Evolutionary conservation across 2,888 invertebrate genomes (phyloP).

Genomic region (Tineola bisselliella): DNA sequence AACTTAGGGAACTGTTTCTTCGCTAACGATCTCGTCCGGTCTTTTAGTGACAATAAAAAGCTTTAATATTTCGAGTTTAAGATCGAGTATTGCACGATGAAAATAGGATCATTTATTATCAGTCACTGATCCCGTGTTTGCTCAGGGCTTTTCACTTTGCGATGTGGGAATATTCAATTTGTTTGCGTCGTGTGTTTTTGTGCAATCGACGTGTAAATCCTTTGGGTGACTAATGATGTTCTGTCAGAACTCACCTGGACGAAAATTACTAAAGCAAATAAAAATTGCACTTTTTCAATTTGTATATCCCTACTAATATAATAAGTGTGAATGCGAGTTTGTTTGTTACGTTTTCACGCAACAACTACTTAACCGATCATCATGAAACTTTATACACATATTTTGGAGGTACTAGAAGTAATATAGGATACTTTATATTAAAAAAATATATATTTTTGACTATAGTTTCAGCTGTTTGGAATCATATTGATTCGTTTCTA

Average conservation of each 20-base stretch:
- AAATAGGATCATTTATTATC: constrained; percentile 46
- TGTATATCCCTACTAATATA: too few relatives aligned
- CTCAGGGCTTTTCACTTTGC: constrained; percentile 63
- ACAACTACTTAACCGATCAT: too few relatives aligned
- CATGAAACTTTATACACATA: too few relatives aligned
- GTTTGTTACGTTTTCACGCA: too few relatives aligned
- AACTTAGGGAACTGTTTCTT: constrained; percentile 37
- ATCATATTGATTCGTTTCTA: too few relatives aligned
- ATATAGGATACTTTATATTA: too few relatives aligned
- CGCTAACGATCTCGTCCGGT: constrained; percentile 31
- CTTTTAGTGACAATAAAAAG: constrained; percentile 22
- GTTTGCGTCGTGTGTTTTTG: constrained; percentile 62
- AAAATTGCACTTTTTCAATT: constrained; percentile 1
- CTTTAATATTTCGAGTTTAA: constrained; percentile 23
- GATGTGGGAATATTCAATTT: constrained; percentile 65
- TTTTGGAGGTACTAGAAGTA: too few relatives aligned
- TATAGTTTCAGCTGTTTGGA: too few relatives aligned
- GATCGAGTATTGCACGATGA: constrained; percentile 22
- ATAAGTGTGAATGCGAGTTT: too few relatives aligned
- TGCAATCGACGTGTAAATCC: constrained; percentile 61
- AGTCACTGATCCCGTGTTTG: constrained; percentile 49
- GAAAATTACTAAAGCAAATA: constrained; percentile 14
- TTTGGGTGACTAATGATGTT: constrained; percentile 52
- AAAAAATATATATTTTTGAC: too few relatives aligned
- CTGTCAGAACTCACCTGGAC: constrained; percentile 14